Conservation (phyloP, 1,140 invertebrate species). For the Eumaeus atala region DNA sequence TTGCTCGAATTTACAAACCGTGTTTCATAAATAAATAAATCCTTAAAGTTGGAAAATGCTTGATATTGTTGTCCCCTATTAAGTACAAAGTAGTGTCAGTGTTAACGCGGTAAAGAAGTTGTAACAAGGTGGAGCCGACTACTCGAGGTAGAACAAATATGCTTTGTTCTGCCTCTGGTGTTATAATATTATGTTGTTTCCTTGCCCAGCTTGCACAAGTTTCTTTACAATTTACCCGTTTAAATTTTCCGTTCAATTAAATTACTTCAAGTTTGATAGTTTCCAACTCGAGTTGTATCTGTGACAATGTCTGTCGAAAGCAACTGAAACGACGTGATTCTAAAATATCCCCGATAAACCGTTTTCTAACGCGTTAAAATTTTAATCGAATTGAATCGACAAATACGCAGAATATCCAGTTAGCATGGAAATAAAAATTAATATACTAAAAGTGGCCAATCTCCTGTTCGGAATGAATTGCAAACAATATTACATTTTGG, state of each 20-base stretch:
- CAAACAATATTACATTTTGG: conserved; percentile 72
- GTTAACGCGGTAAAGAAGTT: conserved; percentile 43
- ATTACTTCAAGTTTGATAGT: conserved; percentile 36
- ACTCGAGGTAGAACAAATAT: conserved; percentile 5
- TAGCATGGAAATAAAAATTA: conserved; percentile 53
- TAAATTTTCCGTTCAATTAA: conserved; percentile 57
- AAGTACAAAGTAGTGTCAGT: conserved; percentile 42
- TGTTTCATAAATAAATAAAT: conserved; percentile 8
- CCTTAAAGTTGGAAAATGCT: not conserved
- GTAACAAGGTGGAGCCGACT: conserved; percentile 41
- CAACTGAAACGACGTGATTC: too few species aligned
- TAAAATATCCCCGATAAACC: too few species aligned
- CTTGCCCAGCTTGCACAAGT: conserved; percentile 42
- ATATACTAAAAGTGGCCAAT: conserved; percentile 64
- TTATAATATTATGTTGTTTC: conserved; percentile 46
- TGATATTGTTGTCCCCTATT: conserved; percentile 25
- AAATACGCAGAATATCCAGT: conserved; percentile 43
- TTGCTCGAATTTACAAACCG: too few species aligned
- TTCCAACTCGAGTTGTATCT: not conserved
- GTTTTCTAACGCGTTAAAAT: not conserved
- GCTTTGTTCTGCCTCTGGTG: conserved; percentile 47
- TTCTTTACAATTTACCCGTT: conserved; percentile 51
- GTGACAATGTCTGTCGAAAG: too few species aligned
- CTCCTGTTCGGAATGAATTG: conserved; percentile 68
- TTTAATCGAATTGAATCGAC: not conserved